These are phyloP conservation scores for Orius laevigatus DNA, from an alignment of 1,140 invertebrate species.

Conservation along the genomic window DNA sequence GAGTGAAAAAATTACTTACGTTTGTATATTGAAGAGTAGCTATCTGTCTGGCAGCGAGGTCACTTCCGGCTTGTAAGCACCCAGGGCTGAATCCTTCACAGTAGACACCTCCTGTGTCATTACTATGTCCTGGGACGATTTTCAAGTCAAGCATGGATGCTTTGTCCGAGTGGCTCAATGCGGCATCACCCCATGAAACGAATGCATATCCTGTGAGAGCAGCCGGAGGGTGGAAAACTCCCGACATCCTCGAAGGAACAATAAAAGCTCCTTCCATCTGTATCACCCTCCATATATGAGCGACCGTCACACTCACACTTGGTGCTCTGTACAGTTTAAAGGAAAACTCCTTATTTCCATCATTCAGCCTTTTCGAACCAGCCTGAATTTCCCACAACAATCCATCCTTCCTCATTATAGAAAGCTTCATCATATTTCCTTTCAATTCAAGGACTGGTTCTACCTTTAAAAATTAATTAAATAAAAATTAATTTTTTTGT, in stretches of 20 bases:
- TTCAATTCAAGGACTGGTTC: constrained; percentile 20
- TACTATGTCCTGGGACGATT: constrained; percentile 17
- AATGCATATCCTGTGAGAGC: constrained; percentile 21
- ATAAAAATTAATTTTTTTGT: background rate
- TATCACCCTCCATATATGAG: constrained; percentile 21
- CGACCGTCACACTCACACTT: constrained; percentile 16
- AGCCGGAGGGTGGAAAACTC: constrained; percentile 20
- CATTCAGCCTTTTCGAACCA: constrained; percentile 14
- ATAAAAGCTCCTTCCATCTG: constrained; percentile 23
- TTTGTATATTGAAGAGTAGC: constrained; percentile 21
- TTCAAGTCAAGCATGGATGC: constrained; percentile 20
- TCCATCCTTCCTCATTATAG: constrained; percentile 21
- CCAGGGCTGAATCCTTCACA: constrained; percentile 18
- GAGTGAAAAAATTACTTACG: constrained; percentile 17
- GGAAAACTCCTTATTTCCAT: constrained; percentile 21
- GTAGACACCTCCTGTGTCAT: constrained; percentile 15
- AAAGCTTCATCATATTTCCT: constrained; percentile 18
- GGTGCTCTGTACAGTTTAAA: constrained; percentile 22
- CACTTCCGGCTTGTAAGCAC: constrained; percentile 21
- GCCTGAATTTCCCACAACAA: constrained; percentile 21
- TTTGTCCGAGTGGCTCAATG: constrained; percentile 15
- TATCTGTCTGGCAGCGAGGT: constrained; percentile 22
- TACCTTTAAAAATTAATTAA: constrained; percentile 16
- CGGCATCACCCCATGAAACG: constrained; percentile 22
- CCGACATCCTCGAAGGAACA: constrained; percentile 20